Evolutionary conservation across 1,140 invertebrate genomes (phyloP).

Genomic region (Macrotrachela quadricornifera): DNA sequence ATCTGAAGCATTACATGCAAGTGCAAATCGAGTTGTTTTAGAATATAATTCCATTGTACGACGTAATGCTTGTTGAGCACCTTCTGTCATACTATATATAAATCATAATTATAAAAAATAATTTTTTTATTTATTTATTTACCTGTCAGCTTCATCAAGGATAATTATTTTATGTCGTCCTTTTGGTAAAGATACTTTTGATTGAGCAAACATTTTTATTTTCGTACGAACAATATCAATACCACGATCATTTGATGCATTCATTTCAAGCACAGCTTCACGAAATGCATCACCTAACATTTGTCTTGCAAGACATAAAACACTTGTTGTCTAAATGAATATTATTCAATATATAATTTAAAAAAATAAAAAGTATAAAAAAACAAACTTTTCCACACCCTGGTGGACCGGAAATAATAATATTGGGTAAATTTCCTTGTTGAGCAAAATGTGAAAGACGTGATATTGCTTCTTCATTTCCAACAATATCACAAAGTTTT

Average conservation of each 20-base stretch:
- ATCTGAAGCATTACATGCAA: slow-evolving; percentile 94
- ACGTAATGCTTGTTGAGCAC: slow-evolving; percentile 81
- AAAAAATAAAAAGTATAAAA: no score
- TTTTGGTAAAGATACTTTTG: slow-evolving; percentile 65
- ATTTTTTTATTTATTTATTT: no score
- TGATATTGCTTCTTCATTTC: slow-evolving; percentile 79
- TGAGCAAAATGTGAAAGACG: slow-evolving; percentile 62
- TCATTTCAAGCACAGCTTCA: slow-evolving; percentile 82
- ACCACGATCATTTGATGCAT: slow-evolving; percentile 85
- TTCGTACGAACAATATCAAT: slow-evolving; percentile 94
- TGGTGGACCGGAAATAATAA: slow-evolving; percentile 38
- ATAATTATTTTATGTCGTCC: slow-evolving; percentile 81
- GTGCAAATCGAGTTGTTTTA: slow-evolving; percentile 81
- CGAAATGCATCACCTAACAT: slow-evolving; percentile 57
- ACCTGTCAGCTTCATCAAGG: slow-evolving; percentile 82
- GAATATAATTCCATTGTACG: slow-evolving; percentile 97
- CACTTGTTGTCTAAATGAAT: slow-evolving; percentile 71
- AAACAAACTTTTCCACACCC: not conserved
- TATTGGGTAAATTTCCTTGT: slow-evolving; percentile 85
- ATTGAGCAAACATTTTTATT: slow-evolving; percentile 96
- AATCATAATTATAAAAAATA: no score
- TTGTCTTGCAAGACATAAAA: slow-evolving; percentile 70
- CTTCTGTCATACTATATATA: slow-evolving; percentile 63
- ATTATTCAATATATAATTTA: not conserved
- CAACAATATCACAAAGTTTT: slow-evolving; percentile 70